A percentile compares a stretch with the other conserved stretches of the same genome.
Conservation (phyloP, 2,888 invertebrate species). For the Lasioglossum vierecki region DNA sequence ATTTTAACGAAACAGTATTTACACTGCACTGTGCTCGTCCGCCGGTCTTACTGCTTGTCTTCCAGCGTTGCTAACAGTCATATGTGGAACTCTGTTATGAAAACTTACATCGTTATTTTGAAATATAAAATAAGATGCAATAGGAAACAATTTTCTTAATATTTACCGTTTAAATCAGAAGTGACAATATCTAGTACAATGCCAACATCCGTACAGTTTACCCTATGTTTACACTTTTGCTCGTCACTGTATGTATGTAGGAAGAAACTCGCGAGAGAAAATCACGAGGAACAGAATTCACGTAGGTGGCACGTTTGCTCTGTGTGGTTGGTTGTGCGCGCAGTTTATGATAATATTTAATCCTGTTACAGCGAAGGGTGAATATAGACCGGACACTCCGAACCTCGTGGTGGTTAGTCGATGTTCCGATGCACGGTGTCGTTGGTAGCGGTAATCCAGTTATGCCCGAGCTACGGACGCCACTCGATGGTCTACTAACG, state of each 20-base stretch:
- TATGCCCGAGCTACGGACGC: conserved; percentile 70
- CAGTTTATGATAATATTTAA: conserved; percentile 81
- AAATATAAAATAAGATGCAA: no score
- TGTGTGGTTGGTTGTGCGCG: conserved; percentile 47
- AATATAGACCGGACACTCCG: conserved; percentile 53
- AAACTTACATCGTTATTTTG: no score
- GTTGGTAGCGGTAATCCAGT: conserved; percentile 78
- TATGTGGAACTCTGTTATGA: no score
- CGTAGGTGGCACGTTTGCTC: conserved; percentile 37
- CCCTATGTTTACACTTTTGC: no score
- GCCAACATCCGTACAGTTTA: no score
- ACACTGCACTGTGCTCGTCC: no score
- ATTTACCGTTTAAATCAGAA: no score
- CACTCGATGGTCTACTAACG: conserved; percentile 60
- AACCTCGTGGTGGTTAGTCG: conserved; percentile 75
- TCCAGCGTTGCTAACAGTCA: no score
- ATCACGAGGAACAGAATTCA: conserved; percentile 34
- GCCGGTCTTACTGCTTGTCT: no score
- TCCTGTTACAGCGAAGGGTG: conserved; percentile 73
- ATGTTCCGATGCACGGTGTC: conserved; percentile 73
- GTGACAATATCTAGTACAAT: no score
- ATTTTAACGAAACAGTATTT: no score
- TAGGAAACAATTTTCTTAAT: no score
- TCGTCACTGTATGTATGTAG: not conserved
- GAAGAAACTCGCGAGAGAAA: not conserved